Conservation (phyloP, 1,140 invertebrate species). For the Drosophila neocordata region DNA sequence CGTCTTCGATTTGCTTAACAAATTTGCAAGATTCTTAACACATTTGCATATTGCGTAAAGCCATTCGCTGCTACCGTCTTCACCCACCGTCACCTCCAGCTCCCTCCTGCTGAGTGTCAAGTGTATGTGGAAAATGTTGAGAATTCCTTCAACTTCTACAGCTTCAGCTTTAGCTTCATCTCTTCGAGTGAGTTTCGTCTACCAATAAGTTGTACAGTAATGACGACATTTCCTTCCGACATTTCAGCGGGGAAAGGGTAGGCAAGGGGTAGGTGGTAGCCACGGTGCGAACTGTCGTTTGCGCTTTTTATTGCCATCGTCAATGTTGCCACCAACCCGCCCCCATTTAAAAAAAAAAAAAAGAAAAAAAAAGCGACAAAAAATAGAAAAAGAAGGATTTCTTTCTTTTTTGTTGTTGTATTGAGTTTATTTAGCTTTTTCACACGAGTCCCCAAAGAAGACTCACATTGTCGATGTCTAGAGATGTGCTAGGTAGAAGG, state of each 20-base stretch:
- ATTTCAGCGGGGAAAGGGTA: neutral
- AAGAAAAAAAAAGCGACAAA: no score
- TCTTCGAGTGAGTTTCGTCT: slow-evolving; percentile 1
- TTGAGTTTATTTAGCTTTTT: slow-evolving; percentile 66
- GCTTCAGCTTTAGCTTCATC: slow-evolving; percentile 3
- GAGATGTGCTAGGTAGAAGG: neutral
- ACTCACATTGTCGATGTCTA: slow-evolving; percentile 1
- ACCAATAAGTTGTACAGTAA: slow-evolving; percentile 63
- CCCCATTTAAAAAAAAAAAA: slow-evolving; percentile 14
- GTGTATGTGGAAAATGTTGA: slow-evolving; percentile 41
- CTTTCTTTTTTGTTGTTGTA: slow-evolving; percentile 59
- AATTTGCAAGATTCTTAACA: slow-evolving; percentile 78
- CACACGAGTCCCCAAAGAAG: slow-evolving; percentile 13
- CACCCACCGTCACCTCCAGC: no score
- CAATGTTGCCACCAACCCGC: slow-evolving; percentile 40
- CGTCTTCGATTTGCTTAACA: slow-evolving; percentile 78
- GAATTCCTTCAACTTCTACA: slow-evolving; percentile 44
- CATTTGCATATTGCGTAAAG: slow-evolving; percentile 76
- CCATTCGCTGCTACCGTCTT: slow-evolving; percentile 8
- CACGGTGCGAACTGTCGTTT: slow-evolving; percentile 43
- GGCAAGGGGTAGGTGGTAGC: neutral
- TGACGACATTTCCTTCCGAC: slow-evolving; percentile 73
- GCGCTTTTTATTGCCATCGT: slow-evolving; percentile 68
- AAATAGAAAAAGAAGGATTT: slow-evolving; percentile 55
- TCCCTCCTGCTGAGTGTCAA: slow-evolving; percentile 49